Evolutionary conservation across 2,113 vertebrate genomes (phyloP).

Genomic region (Ictalurus punctatus): DNA sequence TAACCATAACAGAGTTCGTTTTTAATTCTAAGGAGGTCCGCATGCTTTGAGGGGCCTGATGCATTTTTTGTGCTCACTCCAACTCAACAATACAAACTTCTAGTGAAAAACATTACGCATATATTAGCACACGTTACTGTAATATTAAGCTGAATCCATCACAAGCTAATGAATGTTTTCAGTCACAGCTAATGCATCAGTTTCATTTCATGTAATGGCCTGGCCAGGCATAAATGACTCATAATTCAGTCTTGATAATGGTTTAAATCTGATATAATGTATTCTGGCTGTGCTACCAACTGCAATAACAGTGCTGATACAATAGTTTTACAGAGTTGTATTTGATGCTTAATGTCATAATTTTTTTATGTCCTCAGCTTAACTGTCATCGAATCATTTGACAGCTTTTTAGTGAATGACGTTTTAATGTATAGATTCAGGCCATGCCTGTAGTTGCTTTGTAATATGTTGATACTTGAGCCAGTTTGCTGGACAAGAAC

Average conservation of each 20-base stretch:
- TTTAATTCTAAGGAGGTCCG: background rate
- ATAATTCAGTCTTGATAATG: constrained; percentile 44
- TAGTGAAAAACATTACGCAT: constrained; percentile 34
- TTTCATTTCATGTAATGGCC: constrained; percentile 38
- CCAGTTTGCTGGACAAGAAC: constrained; percentile 9
- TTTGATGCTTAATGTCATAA: constrained; percentile 34
- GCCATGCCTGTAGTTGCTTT: constrained; percentile 26
- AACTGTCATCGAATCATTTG: constrained; percentile 24
- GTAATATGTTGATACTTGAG: constrained; percentile 16
- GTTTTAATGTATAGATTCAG: constrained; percentile 26
- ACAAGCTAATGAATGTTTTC: constrained; percentile 44
- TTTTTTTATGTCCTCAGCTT: constrained; percentile 20
- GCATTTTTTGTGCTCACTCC: background rate
- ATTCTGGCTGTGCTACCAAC: constrained; percentile 29
- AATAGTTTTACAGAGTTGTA: constrained; percentile 38
- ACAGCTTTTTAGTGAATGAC: constrained; percentile 19
- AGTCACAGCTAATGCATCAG: constrained; percentile 41
- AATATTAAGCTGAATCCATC: constrained; percentile 39
- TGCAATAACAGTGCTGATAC: constrained; percentile 26
- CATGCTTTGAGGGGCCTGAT: constrained; percentile 1
- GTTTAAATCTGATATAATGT: constrained; percentile 39
- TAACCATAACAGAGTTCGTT: background rate
- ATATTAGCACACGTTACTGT: constrained; percentile 18
- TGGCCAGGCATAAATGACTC: constrained; percentile 37
- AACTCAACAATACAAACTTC: constrained; percentile 4